Base-by-base conservation (phyloP, 2,888 invertebrate genomes). In the Rotaria magnacalcarata region DNA sequence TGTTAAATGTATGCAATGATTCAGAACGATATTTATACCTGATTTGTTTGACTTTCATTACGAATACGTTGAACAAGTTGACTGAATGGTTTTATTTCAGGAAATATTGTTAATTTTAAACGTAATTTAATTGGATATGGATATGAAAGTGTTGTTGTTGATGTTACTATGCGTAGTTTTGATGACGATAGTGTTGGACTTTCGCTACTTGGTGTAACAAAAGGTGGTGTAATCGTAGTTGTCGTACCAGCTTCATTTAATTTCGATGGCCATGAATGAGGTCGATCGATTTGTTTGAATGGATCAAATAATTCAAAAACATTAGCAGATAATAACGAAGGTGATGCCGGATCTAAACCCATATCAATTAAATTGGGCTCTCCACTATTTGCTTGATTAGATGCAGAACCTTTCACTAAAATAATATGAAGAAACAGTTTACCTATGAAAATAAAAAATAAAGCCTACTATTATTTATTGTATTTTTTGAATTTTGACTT, bases 251-350 rank as follows among this genome's bases (percentile, higher is more conserved):
- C 80, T 80, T 80, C 24, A n/a, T 43, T 80, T 43, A 80, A 47
- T 47, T 80, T 80, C 2, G 43, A 10, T 47, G 80, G 80, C 80
- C 80, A 80, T 11, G 80, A 80, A 47, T 47, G 80, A n/a, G 80
- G 80, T 47, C 80, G 80, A 47, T 4, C 47, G 2, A 47, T 4
- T 47, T 47, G 47, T 84, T 56, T 52, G 21, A 84, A 50, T 60
- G 84, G 84, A 84, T 84, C 84, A 24, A 84, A 84, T 41, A 84
- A 43, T 54, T 84, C 84, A 16, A 84, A 52, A 4, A 84, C 54
- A 50, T 60, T 84, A 41, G 24, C 58, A n/a, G 41, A 4, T 41
- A 41, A 43, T 24, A 60, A n/a, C 7, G n/a, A 8, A 24, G 67
- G 6, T 27, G 67, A 67, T 34, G 34, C 4, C 5, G 41, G 41